Evolutionary conservation across 1,140 invertebrate genomes (phyloP).

Genomic region (Lordiphosa mommai): DNA sequence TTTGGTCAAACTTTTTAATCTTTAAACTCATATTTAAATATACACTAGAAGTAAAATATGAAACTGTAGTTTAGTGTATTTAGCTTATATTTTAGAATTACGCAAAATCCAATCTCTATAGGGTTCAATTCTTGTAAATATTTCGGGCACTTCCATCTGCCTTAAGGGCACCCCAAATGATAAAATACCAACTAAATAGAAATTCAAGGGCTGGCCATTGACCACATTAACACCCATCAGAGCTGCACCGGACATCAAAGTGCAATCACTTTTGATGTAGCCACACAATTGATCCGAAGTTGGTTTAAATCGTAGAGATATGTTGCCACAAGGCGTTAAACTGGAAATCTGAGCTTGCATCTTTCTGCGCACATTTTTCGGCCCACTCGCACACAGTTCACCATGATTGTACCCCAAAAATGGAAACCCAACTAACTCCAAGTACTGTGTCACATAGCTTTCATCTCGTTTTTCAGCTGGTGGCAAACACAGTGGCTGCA

Average conservation of each 20-base stretch:
- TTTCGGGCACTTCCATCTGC: neutral
- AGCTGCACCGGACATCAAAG: constrained; percentile 5
- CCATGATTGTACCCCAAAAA: too few relatives aligned
- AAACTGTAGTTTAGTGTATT: too few relatives aligned
- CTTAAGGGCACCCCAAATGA: neutral
- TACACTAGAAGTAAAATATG: too few relatives aligned
- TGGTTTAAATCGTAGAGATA: neutral
- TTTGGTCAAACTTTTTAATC: too few relatives aligned
- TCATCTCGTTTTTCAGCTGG: neutral
- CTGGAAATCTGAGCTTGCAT: constrained; percentile 4
- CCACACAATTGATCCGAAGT: constrained; percentile 16
- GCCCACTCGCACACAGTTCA: too few relatives aligned
- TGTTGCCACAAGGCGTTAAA: neutral
- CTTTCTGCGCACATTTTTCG: constrained; percentile 1
- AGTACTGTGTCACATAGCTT: constrained; percentile 2
- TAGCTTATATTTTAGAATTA: too few relatives aligned
- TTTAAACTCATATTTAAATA: too few relatives aligned
- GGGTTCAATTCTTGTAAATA: constrained; percentile 6
- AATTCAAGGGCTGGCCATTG: neutral
- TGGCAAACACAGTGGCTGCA: constrained; percentile 19
- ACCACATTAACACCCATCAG: constrained; percentile 8
- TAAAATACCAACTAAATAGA: constrained; percentile 9
- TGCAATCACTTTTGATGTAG: neutral
- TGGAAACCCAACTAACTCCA: constrained; percentile 12
- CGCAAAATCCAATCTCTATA: constrained; percentile 5